Evolutionary conservation across 2,113 vertebrate species (phyloP).

Genomic region (Trinectes maculatus): DNA sequence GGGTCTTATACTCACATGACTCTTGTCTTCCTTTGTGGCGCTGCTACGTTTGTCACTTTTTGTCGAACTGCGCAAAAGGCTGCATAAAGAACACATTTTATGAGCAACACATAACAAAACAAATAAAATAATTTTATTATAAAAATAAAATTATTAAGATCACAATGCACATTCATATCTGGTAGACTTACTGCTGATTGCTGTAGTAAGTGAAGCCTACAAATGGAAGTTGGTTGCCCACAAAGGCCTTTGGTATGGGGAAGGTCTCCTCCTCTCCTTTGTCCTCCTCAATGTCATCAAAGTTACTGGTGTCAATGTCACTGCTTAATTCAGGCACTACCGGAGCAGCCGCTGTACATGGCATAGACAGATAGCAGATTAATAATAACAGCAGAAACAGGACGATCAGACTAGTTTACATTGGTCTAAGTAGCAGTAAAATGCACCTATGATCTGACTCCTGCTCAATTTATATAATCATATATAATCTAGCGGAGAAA

Average conservation of each 20-base stretch:
- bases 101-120: background rate
- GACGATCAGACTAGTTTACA: background rate
- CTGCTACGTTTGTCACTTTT: conserved; percentile 89
- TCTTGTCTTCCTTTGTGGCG: conserved; percentile 90
- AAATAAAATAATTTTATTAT: background rate
- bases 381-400: no score
- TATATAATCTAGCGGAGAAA: no score
- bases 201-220: conserved; percentile 99
- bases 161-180: background rate
- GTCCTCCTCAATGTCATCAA: conserved; percentile 98
- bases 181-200: conserved; percentile 88
- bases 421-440: no score
- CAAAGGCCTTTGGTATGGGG: conserved; percentile 98
- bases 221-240: conserved; percentile 98
- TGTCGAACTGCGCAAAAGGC: conserved; percentile 65
- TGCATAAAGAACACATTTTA: conserved; percentile 33
- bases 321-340: conserved; percentile 98
- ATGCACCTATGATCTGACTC: no score
- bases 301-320: conserved; percentile 99
- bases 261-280: conserved; percentile 98
- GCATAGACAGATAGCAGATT: background rate
- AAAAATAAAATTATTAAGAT: background rate
- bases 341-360: conserved; percentile 89
- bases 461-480: no score
- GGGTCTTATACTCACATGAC: conserved; percentile 84